Evolutionary conservation across 2,797 vertebrate species (phyloP), one percentile per base, ranked within the genome.

Genomic region (Lithobates pipiens): DNA sequence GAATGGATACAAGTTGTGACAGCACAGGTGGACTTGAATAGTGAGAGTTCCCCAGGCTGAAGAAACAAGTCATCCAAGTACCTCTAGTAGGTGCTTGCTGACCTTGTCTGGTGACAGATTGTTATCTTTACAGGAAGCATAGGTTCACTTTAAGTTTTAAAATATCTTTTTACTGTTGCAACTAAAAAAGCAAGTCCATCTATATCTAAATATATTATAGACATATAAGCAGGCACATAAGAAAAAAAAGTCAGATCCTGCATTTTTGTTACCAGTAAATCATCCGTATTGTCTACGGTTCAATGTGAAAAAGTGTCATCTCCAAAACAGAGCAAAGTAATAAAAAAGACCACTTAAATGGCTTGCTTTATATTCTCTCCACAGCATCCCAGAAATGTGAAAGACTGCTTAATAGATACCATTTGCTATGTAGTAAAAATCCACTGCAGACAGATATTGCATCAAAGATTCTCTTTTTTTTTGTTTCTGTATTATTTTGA

Each of bases 361-460:
- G 10, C 7, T 70, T 69, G 65, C 42, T 77, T 71, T 34, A 54
- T 71, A 77, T 77, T 68, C 75, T 70, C 18, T 29, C 15, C 2
- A 8, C 27, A 76, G 74, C 36, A 23, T 65, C 63, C 16, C 10
- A 69, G 42, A 21, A 57, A 70, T 54, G 34, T 70, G 73, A 70
- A 61, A 61, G 72, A 23, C 46, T 73, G 50, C 68, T 63, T 82
- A 82, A 75, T 76, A 57, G 84, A 61, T 13, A 39, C 71, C 25
- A 76, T 61, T 81, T 61, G 57, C 32, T 32, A n/a, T 32, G 32
- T 69, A 42, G 77, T 69, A 70, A 85, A 65, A 85, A 68, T 71
- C 15, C 36, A 42, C n/a, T 82, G n/a, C 85, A 63, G 36, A 82
- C 21, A 67, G 57, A 68, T 77, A 82, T 54, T 77, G 65, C 46